Percentiles rank a stretch among this genome's conserved stretches.
phyloP scores from a whole-genome alignment of 2,113 vertebrate species.

The Scomber colias region DNA sequence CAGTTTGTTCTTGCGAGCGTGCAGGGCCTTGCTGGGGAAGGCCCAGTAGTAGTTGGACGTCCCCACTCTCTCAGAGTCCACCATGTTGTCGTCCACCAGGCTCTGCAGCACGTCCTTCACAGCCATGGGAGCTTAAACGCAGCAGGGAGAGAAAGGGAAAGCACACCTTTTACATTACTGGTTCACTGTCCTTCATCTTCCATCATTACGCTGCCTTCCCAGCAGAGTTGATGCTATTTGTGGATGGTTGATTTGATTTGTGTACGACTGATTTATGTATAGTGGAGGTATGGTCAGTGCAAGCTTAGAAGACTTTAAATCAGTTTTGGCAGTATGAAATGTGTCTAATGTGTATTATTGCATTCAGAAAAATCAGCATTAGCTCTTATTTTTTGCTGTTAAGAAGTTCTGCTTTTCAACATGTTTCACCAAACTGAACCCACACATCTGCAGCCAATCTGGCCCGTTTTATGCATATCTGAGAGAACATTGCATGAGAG shows the following conservation, averaged over 20 bases:
- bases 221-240: conserved; percentile 2
- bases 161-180: neutral
- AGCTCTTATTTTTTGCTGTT: conserved; percentile 14
- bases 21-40: conserved; percentile 96
- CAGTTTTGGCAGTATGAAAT: neutral
- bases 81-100: conserved; percentile 97
- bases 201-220: neutral
- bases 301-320: neutral
- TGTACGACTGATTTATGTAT: neutral
- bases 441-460: conserved; percentile 64
- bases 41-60: conserved; percentile 99
- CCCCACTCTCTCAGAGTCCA: conserved; percentile 95
- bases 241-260: conserved; percentile 10
- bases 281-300: neutral
- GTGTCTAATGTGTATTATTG: neutral
- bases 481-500: conserved; percentile 38
- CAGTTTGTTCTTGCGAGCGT: conserved; percentile 89
- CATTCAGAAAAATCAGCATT: conserved; percentile 10
- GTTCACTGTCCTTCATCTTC: neutral
- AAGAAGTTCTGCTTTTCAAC: neutral
- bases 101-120: conserved; percentile 98
- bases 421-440: conserved; percentile 34
- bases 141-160: conserved; percentile 2
- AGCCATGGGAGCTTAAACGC: conserved; percentile 90
- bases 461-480: conserved; percentile 33